phyloP scores from a whole-genome alignment of 2,797 vertebrate species.

The Aplochiton taeniatus region DNA sequence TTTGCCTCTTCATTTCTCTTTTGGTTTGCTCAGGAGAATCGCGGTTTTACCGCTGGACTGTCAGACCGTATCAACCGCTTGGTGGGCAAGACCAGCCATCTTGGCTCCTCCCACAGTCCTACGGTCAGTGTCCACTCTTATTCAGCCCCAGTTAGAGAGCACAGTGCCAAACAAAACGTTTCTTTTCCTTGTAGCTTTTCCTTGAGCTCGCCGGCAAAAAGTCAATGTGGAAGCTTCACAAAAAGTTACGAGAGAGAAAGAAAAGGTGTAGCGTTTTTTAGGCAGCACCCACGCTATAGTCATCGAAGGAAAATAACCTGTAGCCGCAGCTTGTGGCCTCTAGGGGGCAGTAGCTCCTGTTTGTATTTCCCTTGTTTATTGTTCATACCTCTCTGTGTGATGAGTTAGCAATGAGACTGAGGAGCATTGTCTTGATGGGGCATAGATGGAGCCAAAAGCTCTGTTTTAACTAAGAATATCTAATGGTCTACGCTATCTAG shows the following conservation, averaged over 20 bases:
- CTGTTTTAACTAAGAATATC: too few species aligned
- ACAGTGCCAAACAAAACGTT: background rate
- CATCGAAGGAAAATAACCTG: background rate
- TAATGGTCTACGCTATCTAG: too few species aligned
- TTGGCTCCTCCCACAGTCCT: conserved; percentile 45
- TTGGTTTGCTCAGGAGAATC: conserved; percentile 70
- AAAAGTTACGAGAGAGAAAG: background rate
- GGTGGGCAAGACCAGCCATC: conserved; percentile 76
- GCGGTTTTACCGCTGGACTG: conserved; percentile 76
- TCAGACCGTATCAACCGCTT: conserved; percentile 85
- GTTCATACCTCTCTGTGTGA: background rate
- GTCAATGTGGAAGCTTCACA: background rate
- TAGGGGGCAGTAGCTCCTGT: conserved; percentile 53
- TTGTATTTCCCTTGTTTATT: background rate
- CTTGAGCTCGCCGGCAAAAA: background rate
- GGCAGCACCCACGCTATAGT: background rate
- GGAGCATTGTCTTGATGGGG: too few species aligned
- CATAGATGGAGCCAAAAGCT: too few species aligned
- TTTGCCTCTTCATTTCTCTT: background rate
- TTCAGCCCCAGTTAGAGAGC: background rate
- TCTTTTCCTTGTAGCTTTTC: background rate
- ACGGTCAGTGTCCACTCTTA: conserved; percentile 48
- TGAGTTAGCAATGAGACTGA: too few species aligned
- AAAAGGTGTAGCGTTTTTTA: background rate
- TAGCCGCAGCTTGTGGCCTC: conserved; percentile 4